Percentiles rank a stretch among this genome's conserved stretches.
These are phyloP conservation scores for Avahi laniger DNA, from an alignment of 2,797 vertebrate species.

Conservation along the genomic window DNA sequence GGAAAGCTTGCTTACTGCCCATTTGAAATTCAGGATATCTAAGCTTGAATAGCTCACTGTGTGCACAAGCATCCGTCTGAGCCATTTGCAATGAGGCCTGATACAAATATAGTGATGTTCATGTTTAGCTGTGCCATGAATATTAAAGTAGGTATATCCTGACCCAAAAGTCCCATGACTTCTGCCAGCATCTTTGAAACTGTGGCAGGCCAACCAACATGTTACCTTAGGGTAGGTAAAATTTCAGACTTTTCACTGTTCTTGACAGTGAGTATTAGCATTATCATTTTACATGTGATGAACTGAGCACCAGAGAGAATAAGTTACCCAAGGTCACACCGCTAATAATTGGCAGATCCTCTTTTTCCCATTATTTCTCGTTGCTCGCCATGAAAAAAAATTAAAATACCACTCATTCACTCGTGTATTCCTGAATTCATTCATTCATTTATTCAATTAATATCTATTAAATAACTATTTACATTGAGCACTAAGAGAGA, in stretches of 20 bases:
- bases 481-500: not conserved
- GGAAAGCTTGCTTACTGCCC: not conserved
- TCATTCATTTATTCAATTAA: not conserved
- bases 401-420: not conserved
- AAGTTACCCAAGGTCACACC: not conserved
- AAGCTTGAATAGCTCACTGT: not conserved
- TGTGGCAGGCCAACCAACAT: not conserved
- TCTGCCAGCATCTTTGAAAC: constrained; percentile 29
- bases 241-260: not conserved
- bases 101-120: not conserved
- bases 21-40: not conserved
- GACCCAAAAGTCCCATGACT: not conserved
- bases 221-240: not conserved
- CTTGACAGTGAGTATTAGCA: not conserved
- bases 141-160: not conserved
- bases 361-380: not conserved
- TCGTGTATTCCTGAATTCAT: not conserved
- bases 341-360: not conserved
- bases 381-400: not conserved
- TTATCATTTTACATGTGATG: not conserved
- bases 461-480: not conserved
- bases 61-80: not conserved
- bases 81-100: not conserved
- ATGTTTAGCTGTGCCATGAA: not conserved
- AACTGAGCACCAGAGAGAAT: not conserved